Evolutionary conservation across 2,888 invertebrate genomes (phyloP).

Genomic region (Syrphus vitripennis): DNA sequence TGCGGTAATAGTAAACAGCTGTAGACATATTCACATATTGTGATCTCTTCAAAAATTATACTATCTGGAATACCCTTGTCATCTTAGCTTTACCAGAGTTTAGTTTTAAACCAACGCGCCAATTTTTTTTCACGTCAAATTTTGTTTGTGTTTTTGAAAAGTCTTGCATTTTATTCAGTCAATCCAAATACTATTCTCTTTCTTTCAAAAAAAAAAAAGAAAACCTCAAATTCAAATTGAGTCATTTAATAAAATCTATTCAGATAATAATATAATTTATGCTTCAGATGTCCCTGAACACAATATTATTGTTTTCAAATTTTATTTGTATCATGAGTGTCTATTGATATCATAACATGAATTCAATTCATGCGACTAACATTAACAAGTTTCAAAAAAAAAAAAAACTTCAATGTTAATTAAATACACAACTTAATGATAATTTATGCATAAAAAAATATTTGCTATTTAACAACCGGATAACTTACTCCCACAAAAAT

Average conservation of each 20-base stretch:
- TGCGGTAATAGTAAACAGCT: too few species aligned
- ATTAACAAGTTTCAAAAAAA: conserved; percentile 40
- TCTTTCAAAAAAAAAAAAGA: not conserved
- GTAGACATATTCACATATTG: too few species aligned
- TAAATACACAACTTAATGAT: conserved; percentile 20
- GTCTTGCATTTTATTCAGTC: too few species aligned
- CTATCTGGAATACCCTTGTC: too few species aligned
- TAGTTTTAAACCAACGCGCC: too few species aligned
- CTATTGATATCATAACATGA: not conserved
- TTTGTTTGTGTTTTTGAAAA: too few species aligned
- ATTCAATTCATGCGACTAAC: conserved; percentile 9
- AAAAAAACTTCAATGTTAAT: conserved; percentile 25
- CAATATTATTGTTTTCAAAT: not conserved
- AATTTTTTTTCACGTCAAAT: too few species aligned
- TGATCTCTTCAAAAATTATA: too few species aligned
- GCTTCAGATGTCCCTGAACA: not conserved
- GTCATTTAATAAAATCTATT: not conserved
- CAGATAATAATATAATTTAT: not conserved
- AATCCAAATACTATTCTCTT: too few species aligned
- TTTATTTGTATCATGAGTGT: not conserved
- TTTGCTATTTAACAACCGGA: conserved; percentile 44
- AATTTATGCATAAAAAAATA: conserved; percentile 31
- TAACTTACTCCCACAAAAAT: conserved; percentile 11
- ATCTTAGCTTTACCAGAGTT: too few species aligned
- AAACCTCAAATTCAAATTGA: too few species aligned